These are phyloP conservation scores for Magallana ariakensis DNA, from an alignment of 1,140 invertebrate genomes.

Conservation along the genomic window DNA sequence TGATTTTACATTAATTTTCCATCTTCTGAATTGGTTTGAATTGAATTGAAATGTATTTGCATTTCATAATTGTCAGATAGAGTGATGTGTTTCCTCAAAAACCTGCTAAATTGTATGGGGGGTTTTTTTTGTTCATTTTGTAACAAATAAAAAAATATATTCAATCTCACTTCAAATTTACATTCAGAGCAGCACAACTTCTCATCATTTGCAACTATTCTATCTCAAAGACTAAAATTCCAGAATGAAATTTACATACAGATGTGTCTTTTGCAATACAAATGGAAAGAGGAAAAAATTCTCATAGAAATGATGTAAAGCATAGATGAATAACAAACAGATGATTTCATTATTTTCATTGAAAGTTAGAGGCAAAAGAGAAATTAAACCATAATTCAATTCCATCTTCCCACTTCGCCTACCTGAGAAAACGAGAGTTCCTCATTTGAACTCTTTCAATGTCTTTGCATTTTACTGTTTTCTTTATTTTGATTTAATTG, in stretches of 20 bases:
- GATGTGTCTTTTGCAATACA: conserved; percentile 20
- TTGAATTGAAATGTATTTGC: too few species aligned
- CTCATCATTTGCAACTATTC: neutral
- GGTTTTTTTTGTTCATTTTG: too few species aligned
- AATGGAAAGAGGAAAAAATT: neutral
- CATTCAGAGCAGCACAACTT: too few species aligned
- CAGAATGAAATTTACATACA: conserved; percentile 19
- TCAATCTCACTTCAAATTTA: too few species aligned
- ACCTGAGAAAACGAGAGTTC: conserved; percentile 17
- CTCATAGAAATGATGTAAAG: conserved; percentile 20
- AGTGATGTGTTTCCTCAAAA: too few species aligned
- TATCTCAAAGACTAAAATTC: neutral
- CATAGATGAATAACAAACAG: conserved; percentile 21
- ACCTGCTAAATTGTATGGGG: too few species aligned
- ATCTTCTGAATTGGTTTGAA: too few species aligned
- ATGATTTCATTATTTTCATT: conserved; percentile 29
- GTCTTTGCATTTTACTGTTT: neutral
- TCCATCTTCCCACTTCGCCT: neutral
- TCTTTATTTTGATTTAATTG: conserved; percentile 1
- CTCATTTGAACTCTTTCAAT: conserved; percentile 11
- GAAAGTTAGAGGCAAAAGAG: neutral
- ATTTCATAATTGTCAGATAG: too few species aligned
- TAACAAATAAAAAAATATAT: too few species aligned
- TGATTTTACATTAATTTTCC: too few species aligned
- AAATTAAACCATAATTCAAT: conserved; percentile 35